phyloP scores from a whole-genome alignment of 1,140 invertebrate species.

The Gryon sp. region DNA sequence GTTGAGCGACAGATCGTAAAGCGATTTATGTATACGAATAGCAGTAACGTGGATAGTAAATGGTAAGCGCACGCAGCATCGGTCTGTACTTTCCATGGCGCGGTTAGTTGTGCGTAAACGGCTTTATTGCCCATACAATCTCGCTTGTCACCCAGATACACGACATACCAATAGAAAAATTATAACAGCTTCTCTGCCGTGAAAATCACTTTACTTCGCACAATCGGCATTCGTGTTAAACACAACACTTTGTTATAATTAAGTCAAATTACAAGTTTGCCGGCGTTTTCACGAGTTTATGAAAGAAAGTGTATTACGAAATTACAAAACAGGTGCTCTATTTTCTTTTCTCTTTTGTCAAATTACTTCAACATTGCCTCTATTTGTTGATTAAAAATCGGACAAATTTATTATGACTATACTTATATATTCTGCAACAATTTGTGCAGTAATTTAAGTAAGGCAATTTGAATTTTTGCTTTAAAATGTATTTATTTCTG shows the following conservation, averaged over 20 bases:
- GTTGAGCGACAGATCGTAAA: constrained; percentile 80
- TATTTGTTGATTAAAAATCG: no score
- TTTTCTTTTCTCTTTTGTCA: no score
- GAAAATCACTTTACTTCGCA: constrained; percentile 7
- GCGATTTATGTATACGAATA: constrained; percentile 76
- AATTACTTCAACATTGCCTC: no score
- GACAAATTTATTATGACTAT: no score
- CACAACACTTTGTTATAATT: background rate
- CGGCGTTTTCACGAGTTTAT: no score
- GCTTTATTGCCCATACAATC: constrained; percentile 74
- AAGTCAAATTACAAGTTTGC: no score
- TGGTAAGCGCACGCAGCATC: constrained; percentile 71
- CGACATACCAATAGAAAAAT: constrained; percentile 76
- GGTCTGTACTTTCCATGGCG: constrained; percentile 57
- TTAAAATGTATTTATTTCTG: no score
- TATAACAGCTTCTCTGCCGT: constrained; percentile 57
- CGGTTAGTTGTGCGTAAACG: constrained; percentile 77
- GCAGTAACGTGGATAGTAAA: constrained; percentile 77
- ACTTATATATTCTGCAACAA: no score
- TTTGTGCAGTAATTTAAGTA: no score
- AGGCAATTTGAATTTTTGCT: no score
- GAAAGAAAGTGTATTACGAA: no score
- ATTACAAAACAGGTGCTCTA: no score
- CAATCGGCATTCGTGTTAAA: background rate
- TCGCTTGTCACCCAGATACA: constrained; percentile 75